Evolutionary conservation across 2,888 invertebrate species (phyloP), one percentile per base, ranked within the genome.

Genomic region (Hylaea fasciaria): DNA sequence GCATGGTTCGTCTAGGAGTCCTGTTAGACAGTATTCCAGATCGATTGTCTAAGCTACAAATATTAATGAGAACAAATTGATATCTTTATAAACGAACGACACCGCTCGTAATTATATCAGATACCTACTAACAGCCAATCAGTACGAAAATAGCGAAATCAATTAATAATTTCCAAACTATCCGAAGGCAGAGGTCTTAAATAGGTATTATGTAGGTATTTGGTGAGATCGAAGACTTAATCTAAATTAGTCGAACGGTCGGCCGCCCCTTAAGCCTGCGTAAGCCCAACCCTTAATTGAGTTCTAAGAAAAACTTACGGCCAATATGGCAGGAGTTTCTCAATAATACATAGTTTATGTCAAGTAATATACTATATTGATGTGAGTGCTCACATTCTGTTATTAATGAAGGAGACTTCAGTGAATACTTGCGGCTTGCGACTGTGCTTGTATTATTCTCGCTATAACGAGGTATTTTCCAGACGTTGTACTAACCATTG

Each of bases 181-280:
- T 57, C 49, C 10, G 16, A n/a, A 12, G 10, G 22, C 37, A 40
- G n/a, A 39, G 57, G 43, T 45, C 44, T 45, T 45, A 45, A 14
- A 14, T 46, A 54, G 14, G 22, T 29, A 37, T 48, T 53, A 44
- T 39, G 45, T 52, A 49, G 40, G 55, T 56, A 50, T 53, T 46
- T 43, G 39, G 49, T 28, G 12, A 44, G 28, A 57, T 62, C 49
- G 57, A 57, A 49, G 62, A 57, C 37, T 54, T 57, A 50, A 62
- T 62, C 57, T 57, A 47, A 57, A 62, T 57, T 62, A 55, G 57
- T 54, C 32, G 57, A 51, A 28, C 37, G 37, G 47, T 49, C 53
- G 40, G 13, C 49, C 35, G 41, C n/a, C 16, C 55, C 32, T 32
- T 50, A 53, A 57, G 57, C 52, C 51, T 55, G 45, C 28, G 51